Base-by-base conservation (phyloP, 2,797 vertebrate genomes). In the Cyprinodon diabolis region DNA sequence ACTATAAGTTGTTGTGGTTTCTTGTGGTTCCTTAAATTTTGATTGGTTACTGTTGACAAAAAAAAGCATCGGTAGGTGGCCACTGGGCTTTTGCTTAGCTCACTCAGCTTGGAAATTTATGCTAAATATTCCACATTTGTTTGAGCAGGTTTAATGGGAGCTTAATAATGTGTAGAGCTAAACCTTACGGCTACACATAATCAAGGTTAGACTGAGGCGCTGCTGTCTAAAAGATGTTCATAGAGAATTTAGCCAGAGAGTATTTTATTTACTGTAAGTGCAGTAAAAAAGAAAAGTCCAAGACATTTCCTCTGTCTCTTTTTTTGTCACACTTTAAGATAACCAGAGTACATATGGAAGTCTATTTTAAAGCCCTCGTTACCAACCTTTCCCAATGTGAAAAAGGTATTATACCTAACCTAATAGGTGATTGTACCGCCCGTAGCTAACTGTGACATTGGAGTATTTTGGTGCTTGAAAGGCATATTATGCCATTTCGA, bases 241-340 rank as follows among this genome's bases (percentile, higher is more conserved):
- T 30, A 23, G 15, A 65, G 40, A 62, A 69, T 73, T 71, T 69
- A 76, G 65, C 23, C 51, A 72, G 66, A 75, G 35, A 55, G 47
- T 81, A 85, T 84, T 79, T 84, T 37, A 37, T 37, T 5, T 40
- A 40, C 7, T 40, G 40, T 40, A 40, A 60, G 15, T 37, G 30
- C 10, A 11, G 30, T 37, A 11, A 35, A 35, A 35, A 15, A 12
- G 25, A 12, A 25, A n/a, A 9, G 21, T n/a, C 12, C 47, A 10
- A 10, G 10, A 48, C 10, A 48, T 48, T 56, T 23, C 54, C 23
- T 56, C 23, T 1, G n/a, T 9, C 23, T 55, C 23, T 56, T 25
- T 11, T 56, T 56, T 56, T 56, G 10, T 56, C 55, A 56, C 23
- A 25, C 12, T 56, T 56, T 12, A 56, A 56, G 55, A 25, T 56